These are phyloP conservation scores for Heliothis peltigera DNA, from an alignment of 2,888 invertebrate species.

Conservation along the genomic window DNA sequence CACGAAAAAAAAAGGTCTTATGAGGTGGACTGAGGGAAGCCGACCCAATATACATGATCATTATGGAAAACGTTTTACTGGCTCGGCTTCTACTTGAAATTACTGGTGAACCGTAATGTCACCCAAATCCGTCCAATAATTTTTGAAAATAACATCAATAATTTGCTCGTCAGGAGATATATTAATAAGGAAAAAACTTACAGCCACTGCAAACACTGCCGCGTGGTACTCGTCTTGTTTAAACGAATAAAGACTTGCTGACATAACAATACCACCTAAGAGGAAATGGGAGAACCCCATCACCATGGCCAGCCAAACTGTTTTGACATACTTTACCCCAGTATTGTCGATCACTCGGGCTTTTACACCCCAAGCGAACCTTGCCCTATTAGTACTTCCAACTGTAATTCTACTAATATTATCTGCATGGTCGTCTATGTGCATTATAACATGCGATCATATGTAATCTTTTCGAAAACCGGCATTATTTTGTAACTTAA, in stretches of 20 bases:
- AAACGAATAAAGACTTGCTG: conserved; percentile 21
- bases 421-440: neutral
- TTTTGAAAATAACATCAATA: neutral
- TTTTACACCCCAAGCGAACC: conserved; percentile 13
- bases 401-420: neutral
- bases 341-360: conserved; percentile 19
- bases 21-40: no score
- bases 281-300: conserved; percentile 20
- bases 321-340: conserved; percentile 7
- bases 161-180: neutral
- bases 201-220: conserved; percentile 33
- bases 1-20: no score
- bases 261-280: conserved; percentile 20
- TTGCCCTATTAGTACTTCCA: conserved; percentile 11
- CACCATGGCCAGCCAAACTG: neutral
- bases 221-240: conserved; percentile 23
- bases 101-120: neutral
- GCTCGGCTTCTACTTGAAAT: no score
- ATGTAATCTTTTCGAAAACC: conserved; percentile 24
- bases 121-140: neutral
- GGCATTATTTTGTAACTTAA: conserved; percentile 32
- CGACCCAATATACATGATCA: no score
- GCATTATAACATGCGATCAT: conserved; percentile 27
- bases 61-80: no score
- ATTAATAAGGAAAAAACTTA: conserved; percentile 35